phyloP scores from a whole-genome alignment of 2,113 vertebrate genomes.

The Triplophysa rosa region DNA sequence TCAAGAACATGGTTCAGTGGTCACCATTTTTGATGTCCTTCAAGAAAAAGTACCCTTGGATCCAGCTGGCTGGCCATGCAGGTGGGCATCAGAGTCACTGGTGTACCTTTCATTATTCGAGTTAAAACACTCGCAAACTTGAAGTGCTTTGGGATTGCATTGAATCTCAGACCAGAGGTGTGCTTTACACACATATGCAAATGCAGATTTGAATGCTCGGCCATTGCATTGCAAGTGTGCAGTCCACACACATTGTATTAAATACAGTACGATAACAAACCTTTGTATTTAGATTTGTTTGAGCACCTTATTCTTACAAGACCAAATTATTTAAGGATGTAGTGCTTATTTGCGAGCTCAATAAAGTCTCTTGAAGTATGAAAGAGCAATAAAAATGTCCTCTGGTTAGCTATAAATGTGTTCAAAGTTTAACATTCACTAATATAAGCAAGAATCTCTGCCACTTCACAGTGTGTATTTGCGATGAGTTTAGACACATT shows the following conservation, averaged over 20 bases:
- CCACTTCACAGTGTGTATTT: no score
- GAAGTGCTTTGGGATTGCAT: neutral
- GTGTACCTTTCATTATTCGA: neutral
- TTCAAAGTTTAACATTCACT: neutral
- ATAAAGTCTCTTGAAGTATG: no score
- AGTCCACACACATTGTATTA: neutral
- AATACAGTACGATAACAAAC: no score
- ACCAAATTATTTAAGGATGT: no score
- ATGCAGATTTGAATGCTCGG: neutral
- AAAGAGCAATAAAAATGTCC: no score
- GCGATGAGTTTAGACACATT: no score
- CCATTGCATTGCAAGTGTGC: neutral
- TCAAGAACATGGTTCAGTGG: conserved; percentile 99
- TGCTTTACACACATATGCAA: neutral
- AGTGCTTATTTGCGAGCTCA: no score
- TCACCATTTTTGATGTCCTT: conserved; percentile 98
- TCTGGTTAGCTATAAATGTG: neutral
- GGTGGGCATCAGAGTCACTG: conserved; percentile 67
- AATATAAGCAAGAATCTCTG: neutral
- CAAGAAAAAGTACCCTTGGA: conserved; percentile 99
- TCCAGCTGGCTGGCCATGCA: conserved; percentile 95
- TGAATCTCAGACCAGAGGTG: neutral
- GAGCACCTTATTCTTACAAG: no score
- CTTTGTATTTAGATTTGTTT: no score
- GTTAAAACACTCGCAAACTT: neutral